Base-by-base conservation (phyloP, 2,888 invertebrate genomes). In the Poecilobothrus nobilitatus region DNA sequence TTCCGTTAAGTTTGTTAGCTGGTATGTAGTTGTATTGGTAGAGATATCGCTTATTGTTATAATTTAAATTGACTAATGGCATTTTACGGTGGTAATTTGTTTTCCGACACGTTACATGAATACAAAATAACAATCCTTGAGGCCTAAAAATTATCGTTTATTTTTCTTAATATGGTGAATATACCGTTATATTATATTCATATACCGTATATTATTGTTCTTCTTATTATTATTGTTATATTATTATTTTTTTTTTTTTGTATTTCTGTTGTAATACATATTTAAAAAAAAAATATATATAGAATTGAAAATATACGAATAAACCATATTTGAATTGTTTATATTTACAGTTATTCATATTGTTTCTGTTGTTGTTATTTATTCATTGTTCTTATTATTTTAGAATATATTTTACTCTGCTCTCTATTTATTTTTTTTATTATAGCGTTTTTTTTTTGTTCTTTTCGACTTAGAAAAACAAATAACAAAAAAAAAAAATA, bases 51-150 rank as follows among this genome's bases (percentile, higher is more conserved):
- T 53, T 53, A 53, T 53, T 53, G 53, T 53, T 53, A 53, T 53
- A 53, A 53, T 53, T 53, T 53, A 53, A 53, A 53, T 53, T 53
- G 53, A 53, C 53, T 53, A 53, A 53, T 53, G 53, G 53, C 53
- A 53, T 53, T 53, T 53, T 53, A 53, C 53, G 53, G 53, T 53
- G 53, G 53, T 53, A 53, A 53, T 53, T 53, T 53, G 53, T 53
- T 53, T 53, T 53, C 53, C 53, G 18, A 53, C 53, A 53, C 53
- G 53, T 18, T 53, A 53, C 53, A 53, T 53, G 53, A 53, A 53
- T 53, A 53, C 53, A 12, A 53, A 53, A 53, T 53, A 53, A 53
- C 53, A 53, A 27, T 53, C 53, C 53, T 53, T 53, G 53, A 53
- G 53, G 53, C 53, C 53, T 53, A 53, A 53, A 53, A 53, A 53